Evolutionary conservation across 2,888 invertebrate genomes (phyloP).

Genomic region (Bombylius discolor): DNA sequence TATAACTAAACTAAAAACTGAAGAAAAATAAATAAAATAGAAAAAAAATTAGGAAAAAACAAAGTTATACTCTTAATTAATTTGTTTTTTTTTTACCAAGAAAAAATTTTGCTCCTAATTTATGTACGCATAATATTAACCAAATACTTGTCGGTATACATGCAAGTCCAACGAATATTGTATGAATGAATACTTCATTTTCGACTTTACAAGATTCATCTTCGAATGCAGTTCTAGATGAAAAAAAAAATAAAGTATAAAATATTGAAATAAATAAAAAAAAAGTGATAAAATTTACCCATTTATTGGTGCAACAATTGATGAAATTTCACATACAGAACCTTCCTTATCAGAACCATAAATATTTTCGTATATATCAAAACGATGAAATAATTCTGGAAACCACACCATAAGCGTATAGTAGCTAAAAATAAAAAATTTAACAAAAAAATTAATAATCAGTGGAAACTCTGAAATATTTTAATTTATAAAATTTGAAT

Average conservation of each 20-base stretch:
- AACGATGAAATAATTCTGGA: constrained; percentile 74
- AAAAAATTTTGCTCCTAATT: constrained; percentile 69
- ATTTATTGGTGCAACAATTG: constrained; percentile 38
- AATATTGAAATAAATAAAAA: neutral
- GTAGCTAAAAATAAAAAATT: constrained; percentile 47
- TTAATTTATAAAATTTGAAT: too few relatives aligned
- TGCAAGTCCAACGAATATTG: constrained; percentile 64
- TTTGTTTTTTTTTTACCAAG: constrained; percentile 40
- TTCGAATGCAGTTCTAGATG: neutral
- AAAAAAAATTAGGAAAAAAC: neutral
- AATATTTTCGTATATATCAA: constrained; percentile 56
- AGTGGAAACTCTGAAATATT: neutral
- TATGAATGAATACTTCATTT: constrained; percentile 57
- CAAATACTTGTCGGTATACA: constrained; percentile 70
- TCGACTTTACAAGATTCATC: constrained; percentile 39
- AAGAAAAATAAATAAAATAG: constrained; percentile 13
- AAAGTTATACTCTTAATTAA: neutral
- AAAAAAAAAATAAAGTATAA: neutral
- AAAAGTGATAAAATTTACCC: neutral
- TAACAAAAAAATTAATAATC: neutral
- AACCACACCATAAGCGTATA: constrained; percentile 89
- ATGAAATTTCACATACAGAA: constrained; percentile 65
- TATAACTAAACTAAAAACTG: constrained; percentile 62
- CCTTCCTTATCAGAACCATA: constrained; percentile 51
- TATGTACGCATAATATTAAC: constrained; percentile 65